Conservation (phyloP, 2,888 invertebrate genomes). For the Netelia virgata region DNA sequence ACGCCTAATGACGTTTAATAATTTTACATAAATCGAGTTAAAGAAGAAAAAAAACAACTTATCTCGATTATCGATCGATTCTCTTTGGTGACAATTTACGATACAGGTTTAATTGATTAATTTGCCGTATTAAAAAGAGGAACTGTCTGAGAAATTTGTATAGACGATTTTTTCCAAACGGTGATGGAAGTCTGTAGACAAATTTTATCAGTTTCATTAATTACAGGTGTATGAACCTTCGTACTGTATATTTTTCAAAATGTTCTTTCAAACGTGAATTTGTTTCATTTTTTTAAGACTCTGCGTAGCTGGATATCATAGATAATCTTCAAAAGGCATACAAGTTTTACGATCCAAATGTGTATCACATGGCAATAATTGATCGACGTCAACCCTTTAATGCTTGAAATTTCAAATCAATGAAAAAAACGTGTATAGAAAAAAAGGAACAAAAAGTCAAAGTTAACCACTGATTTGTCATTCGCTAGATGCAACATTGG, state of each 20-base stretch:
- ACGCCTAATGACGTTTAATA: slow-evolving; percentile 6
- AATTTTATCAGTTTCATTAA: no score
- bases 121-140: slow-evolving; percentile 6
- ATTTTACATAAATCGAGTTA: slow-evolving; percentile 20
- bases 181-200: no score
- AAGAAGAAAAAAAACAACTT: slow-evolving; percentile 10
- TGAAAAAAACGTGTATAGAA: slow-evolving; percentile 36
- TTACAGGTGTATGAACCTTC: no score
- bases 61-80: slow-evolving; percentile 20
- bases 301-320: not conserved
- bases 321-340: slow-evolving; percentile 20
- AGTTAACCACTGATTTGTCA: slow-evolving; percentile 22
- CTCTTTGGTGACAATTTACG: slow-evolving; percentile 44
- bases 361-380: slow-evolving; percentile 53
- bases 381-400: slow-evolving; percentile 33
- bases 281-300: not conserved
- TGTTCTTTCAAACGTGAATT: not conserved
- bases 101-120: slow-evolving; percentile 5
- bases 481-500: no score
- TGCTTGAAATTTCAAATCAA: not conserved
- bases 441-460: slow-evolving; percentile 58
- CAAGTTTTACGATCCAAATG: slow-evolving; percentile 30
- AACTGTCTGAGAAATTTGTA: not conserved
- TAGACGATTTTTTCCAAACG: no score
- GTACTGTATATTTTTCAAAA: no score